phyloP scores from a whole-genome alignment of 2,797 vertebrate species.

The Onychomys arenicola region DNA sequence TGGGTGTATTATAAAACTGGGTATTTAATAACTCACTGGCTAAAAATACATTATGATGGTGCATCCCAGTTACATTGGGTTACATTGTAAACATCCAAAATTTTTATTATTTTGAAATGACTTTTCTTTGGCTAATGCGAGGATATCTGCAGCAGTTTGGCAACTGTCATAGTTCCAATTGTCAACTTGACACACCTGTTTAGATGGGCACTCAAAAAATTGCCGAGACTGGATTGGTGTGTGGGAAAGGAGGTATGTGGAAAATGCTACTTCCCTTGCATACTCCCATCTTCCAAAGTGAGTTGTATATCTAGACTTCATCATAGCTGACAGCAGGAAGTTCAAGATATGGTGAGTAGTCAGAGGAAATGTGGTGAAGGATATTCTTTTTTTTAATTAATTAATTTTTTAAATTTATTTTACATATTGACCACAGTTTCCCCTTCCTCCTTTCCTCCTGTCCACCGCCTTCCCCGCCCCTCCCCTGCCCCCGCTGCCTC shows the following conservation, averaged over 20 bases:
- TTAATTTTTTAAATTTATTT: too few species aligned
- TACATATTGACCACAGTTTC: too few species aligned
- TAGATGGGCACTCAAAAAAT: not conserved
- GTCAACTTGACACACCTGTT: not conserved
- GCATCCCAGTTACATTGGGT: not conserved
- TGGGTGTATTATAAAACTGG: not conserved
- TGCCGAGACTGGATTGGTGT: not conserved
- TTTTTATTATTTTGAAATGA: not conserved
- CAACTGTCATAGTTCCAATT: not conserved
- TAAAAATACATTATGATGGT: conserved; percentile 41
- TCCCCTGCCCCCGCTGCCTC: too few species aligned
- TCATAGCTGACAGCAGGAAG: not conserved
- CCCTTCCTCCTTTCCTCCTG: too few species aligned
- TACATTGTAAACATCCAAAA: not conserved
- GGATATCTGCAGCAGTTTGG: not conserved
- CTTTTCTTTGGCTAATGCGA: not conserved
- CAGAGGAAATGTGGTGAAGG: not conserved
- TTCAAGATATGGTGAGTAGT: not conserved
- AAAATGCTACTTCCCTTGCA: not conserved
- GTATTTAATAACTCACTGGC: not conserved
- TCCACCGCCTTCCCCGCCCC: too few species aligned
- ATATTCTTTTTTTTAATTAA: not conserved
- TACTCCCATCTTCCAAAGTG: not conserved
- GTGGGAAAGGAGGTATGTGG: not conserved
- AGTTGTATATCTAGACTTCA: not conserved